phyloP scores from a whole-genome alignment of 1,140 invertebrate species.

The Tetraneura akinire region DNA sequence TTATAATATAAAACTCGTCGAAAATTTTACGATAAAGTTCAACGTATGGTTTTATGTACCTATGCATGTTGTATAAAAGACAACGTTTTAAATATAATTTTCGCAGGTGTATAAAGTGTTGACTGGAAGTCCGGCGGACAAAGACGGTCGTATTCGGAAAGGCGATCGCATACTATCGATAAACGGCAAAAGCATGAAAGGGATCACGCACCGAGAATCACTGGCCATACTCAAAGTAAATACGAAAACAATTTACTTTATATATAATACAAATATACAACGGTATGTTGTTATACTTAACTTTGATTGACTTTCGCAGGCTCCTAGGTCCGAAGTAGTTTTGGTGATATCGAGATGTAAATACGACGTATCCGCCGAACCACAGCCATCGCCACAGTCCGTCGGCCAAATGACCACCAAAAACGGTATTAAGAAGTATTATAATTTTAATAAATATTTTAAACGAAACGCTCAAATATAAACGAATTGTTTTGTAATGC shows the following conservation, averaged over 20 bases:
- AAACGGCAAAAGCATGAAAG: slow-evolving; percentile 80
- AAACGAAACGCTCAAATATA: not conserved
- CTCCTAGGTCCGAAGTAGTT: slow-evolving; percentile 69
- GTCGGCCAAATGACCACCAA: not conserved
- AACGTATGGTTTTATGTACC: too few species aligned
- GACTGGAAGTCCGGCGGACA: slow-evolving; percentile 79
- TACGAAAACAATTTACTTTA: too few species aligned
- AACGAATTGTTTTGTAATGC: too few species aligned
- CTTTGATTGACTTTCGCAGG: slow-evolving; percentile 59
- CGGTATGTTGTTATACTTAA: not conserved
- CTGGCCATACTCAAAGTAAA: slow-evolving; percentile 82
- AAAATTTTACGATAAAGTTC: too few species aligned
- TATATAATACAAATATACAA: not conserved
- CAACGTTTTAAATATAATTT: too few species aligned
- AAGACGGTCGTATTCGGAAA: slow-evolving; percentile 80
- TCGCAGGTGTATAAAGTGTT: slow-evolving; percentile 81
- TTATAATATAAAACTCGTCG: too few species aligned
- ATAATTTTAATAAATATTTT: too few species aligned
- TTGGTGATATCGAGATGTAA: slow-evolving; percentile 66
- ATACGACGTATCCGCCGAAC: slow-evolving; percentile 52
- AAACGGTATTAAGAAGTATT: slow-evolving; percentile 32
- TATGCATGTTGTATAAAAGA: too few species aligned
- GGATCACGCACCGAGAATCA: slow-evolving; percentile 81
- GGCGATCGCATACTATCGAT: slow-evolving; percentile 87
- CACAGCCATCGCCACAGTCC: not conserved